phyloP scores from a whole-genome alignment of 2,888 invertebrate genomes.

The Chymomyza procnemis region DNA sequence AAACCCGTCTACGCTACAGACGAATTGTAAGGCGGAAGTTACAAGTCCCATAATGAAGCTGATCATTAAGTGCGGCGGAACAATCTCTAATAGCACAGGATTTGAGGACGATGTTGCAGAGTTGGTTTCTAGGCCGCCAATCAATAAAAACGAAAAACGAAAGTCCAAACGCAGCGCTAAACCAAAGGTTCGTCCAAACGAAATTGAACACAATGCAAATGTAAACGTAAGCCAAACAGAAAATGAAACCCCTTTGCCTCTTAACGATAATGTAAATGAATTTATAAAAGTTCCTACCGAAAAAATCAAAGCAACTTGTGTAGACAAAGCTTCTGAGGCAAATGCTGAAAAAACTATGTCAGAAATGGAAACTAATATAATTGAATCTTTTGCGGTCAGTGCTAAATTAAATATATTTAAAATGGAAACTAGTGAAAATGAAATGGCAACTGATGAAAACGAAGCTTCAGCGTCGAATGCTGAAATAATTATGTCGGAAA shows the following conservation, averaged over 20 bases:
- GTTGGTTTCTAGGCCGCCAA: slow-evolving; percentile 1
- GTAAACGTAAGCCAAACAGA: slow-evolving; percentile 17
- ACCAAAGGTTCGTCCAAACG: slow-evolving; percentile 19
- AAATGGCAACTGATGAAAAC: background rate
- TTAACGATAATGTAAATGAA: background rate
- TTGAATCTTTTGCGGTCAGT: no score
- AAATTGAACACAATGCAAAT: background rate
- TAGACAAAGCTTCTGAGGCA: background rate
- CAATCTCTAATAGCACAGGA: slow-evolving; percentile 58
- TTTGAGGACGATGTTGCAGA: slow-evolving; percentile 61
- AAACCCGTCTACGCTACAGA: background rate
- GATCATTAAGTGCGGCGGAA: slow-evolving; percentile 72
- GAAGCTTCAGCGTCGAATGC: background rate
- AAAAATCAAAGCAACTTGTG: background rate
- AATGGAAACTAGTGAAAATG: background rate
- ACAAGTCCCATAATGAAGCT: slow-evolving; percentile 76
- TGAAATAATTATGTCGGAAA: background rate
- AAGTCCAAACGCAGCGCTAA: slow-evolving; percentile 47
- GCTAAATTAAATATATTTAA: background rate
- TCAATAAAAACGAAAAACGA: slow-evolving; percentile 45
- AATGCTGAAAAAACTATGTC: background rate
- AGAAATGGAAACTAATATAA: background rate
- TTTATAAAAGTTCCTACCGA: background rate
- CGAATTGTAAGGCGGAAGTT: slow-evolving; percentile 15
- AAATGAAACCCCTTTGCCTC: no score